Base-by-base conservation (phyloP, 2,888 invertebrate genomes). In the Allophyes oxyacanthae region DNA sequence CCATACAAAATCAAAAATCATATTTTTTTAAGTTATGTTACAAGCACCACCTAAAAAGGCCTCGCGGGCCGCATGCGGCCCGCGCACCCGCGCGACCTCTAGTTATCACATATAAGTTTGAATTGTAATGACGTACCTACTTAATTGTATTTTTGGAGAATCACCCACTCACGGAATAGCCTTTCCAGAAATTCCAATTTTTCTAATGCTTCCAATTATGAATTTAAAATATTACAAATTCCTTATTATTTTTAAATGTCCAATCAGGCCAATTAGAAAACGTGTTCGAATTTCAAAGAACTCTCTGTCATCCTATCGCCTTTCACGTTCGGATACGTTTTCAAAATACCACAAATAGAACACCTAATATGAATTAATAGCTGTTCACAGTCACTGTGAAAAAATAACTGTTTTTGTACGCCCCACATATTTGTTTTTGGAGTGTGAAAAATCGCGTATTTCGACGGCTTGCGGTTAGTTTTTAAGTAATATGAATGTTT, bases 391-490 rank as follows among this genome's bases (percentile, higher is more conserved):
- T 73, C 77, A 69, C 71, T 65, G 71, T 72, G 61, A 80, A 82
- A 85, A 85, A 85, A 85, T 83, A 79, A 81, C 69, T 81, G 81
- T 84, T 87, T 89, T 79, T 73, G 66, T 79, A 86, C 83, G 86
- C 84, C 83, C 81, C 82, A 83, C 72, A 87, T 89, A 90, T 90
- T 91, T 89, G 86, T 88, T 89, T 90, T 90, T 88, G 78, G 82
- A 87, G 85, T 91, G 90, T 94, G 92, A 93, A 93, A 88, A 93
- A 94, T 94, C 81, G 86, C 80, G 84, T 91, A 92, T 88, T 84
- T 82, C 65, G 86, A 82, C 83, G 89, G 89, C 90, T 83, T 88
- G 92, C 83, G 91, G 91, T 89, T 57, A 72, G 81, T 84, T 86
- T 88, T 89, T 90, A 90, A 91, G 90, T 84, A 86, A 88, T 90